Evolutionary conservation across 2,797 vertebrate genomes (phyloP).

Genomic region (Enteromius fasciolatus): DNA sequence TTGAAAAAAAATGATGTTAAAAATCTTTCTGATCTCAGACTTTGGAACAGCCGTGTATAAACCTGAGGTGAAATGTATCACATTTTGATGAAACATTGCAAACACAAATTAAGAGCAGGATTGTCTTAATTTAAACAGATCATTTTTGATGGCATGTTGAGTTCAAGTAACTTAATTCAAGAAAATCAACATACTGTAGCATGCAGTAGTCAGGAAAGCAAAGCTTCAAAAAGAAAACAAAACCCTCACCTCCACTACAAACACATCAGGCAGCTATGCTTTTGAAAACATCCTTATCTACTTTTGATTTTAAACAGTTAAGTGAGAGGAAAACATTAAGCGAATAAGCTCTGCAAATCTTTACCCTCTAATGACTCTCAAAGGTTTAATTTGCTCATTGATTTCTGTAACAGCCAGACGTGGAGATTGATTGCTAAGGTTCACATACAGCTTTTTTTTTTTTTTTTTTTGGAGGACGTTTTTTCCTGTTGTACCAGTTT

Average conservation of each 20-base stretch:
- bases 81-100: background rate
- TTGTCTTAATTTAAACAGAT: background rate
- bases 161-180: background rate
- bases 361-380: slow-evolving; percentile 45
- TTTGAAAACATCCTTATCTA: slow-evolving; percentile 22
- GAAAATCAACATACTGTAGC: background rate
- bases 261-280: background rate
- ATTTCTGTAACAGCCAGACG: slow-evolving; percentile 41
- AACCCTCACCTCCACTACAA: background rate
- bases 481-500: slow-evolving; percentile 29
- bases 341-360: slow-evolving; percentile 36
- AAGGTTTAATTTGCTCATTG: slow-evolving; percentile 50
- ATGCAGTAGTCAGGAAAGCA: background rate
- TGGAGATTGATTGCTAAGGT: slow-evolving; percentile 38
- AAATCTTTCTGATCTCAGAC: background rate
- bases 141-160: background rate
- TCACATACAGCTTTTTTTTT: background rate
- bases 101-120: background rate
- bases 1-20: background rate
- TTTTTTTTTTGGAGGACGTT: background rate
- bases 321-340: slow-evolving; percentile 42
- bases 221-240: background rate
- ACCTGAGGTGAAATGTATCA: background rate
- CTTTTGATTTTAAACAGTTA: slow-evolving; percentile 34
- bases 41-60: background rate